Evolutionary conservation across 2,113 vertebrate species (phyloP), one percentile per base, ranked within the genome.

Genomic region (Lepisosteus osseus): DNA sequence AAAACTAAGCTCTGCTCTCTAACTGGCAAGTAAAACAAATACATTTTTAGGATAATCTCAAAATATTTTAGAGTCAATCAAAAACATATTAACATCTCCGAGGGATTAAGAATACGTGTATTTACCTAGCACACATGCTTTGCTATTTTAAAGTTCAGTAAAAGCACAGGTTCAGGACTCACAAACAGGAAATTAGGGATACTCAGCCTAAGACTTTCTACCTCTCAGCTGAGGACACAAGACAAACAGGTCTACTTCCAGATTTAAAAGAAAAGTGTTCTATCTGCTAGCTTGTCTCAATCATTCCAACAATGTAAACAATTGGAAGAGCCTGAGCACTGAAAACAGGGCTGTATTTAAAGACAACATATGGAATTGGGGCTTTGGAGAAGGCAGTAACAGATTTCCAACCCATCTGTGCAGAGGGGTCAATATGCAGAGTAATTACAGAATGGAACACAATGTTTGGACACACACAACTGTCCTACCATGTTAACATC

Each of bases 371-470:
- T 86, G 86, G 86, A 86, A 77, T 65, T 70, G 77, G 77, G 77
- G 70, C 81, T 85, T 74, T 67, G 74, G 76, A 76, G 67, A 85
- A 73, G 76, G 78, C 77, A 70, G 74, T n/a, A 13, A 59, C 71
- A 77, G 82, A 86, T 85, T 82, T 84, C 77, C 67, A 44, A 67
- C 72, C 84, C 89, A 88, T 89, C 86, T 90, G 85, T 83, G 84
- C 62, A 74, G 15, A 65, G 63, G 29, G 73, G 67, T 72, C 62
- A 74, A 56, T 29, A 45, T 29, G 67, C n/a, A 12, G 42, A 14
- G 17, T 47, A n/a, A 62, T 65, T 70, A 68, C 45, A 61, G 12
- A 3, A 11, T 13, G 5, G 57, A 59, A 15, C n/a, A 42, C 7
- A 14, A 42, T 59, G 56, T 14, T 15, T 56, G 65, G 54, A 57